Evolutionary conservation across 2,113 vertebrate genomes (phyloP).

Genomic region (Apodemus speciosus): DNA sequence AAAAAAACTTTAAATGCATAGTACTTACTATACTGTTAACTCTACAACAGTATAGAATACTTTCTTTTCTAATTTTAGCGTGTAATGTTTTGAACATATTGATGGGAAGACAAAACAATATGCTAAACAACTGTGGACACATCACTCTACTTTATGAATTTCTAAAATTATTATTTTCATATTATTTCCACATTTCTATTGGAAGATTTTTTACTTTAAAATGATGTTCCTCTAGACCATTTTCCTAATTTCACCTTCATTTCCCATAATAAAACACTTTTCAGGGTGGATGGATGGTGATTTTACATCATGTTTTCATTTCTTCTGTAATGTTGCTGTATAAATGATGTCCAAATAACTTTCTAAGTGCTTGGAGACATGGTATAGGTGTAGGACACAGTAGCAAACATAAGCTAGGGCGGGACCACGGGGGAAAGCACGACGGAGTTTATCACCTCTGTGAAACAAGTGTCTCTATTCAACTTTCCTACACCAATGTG

Average conservation of each 20-base stretch:
- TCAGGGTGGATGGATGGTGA: background rate
- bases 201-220: slow-evolving; percentile 9
- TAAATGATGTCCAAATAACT: background rate
- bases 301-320: background rate
- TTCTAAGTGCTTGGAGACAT: background rate
- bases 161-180: background rate
- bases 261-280: background rate
- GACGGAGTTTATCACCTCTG: background rate
- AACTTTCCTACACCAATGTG: background rate
- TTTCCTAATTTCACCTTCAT: background rate
- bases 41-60: background rate
- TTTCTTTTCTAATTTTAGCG: slow-evolving; percentile 1
- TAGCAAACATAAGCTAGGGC: background rate
- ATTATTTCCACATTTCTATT: background rate
- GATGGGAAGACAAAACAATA: background rate
- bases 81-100: slow-evolving; percentile 32
- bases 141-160: background rate
- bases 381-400: no score
- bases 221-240: background rate
- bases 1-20: slow-evolving; percentile 42
- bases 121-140: background rate
- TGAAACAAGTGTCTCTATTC: background rate
- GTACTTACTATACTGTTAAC: slow-evolving; percentile 11
- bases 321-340: background rate
- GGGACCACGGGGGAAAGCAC: background rate